Percentiles rank a stretch among this genome's conserved stretches.
phyloP scores from a whole-genome alignment of 2,888 invertebrate species.

The Drosophila engyochracea region DNA sequence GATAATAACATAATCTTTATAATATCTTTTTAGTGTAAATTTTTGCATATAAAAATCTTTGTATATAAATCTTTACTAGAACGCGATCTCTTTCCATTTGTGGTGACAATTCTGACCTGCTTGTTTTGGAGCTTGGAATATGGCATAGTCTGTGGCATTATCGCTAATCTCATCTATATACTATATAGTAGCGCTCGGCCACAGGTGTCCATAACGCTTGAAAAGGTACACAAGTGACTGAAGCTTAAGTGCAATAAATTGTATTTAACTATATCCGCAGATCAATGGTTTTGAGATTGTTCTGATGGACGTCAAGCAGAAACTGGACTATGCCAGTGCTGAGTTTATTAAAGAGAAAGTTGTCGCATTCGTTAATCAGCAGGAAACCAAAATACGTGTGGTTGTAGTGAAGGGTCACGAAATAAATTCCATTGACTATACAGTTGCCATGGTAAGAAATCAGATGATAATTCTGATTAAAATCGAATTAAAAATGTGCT shows the following conservation, averaged over 20 bases:
- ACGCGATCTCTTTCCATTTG: conserved; percentile 93
- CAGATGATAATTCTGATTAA: too few relatives aligned
- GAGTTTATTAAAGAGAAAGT: conserved; percentile 90
- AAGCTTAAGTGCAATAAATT: conserved; percentile 26
- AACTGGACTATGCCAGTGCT: conserved; percentile 92
- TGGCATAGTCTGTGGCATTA: conserved; percentile 94
- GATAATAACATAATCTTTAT: background rate
- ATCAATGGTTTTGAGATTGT: conserved; percentile 86
- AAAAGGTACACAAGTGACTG: conserved; percentile 72
- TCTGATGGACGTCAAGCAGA: conserved; percentile 90
- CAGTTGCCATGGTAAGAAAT: conserved; percentile 87
- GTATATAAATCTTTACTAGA: conserved; percentile 86
- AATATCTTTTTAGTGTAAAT: too few relatives aligned
- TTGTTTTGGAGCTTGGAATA: conserved; percentile 93
- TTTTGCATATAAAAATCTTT: background rate
- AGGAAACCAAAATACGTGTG: conserved; percentile 87
- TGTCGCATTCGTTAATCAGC: conserved; percentile 90
- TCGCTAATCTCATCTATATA: conserved; percentile 92
- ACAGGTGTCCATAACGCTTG: conserved; percentile 87
- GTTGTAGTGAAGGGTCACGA: conserved; percentile 91
- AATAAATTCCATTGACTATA: conserved; percentile 88
- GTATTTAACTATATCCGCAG: conserved; percentile 51
- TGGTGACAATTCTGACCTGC: conserved; percentile 93
- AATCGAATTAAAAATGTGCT: background rate
- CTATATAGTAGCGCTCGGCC: conserved; percentile 94